phyloP scores from a whole-genome alignment of 2,888 invertebrate species.

The Balanococcus diminutus region DNA sequence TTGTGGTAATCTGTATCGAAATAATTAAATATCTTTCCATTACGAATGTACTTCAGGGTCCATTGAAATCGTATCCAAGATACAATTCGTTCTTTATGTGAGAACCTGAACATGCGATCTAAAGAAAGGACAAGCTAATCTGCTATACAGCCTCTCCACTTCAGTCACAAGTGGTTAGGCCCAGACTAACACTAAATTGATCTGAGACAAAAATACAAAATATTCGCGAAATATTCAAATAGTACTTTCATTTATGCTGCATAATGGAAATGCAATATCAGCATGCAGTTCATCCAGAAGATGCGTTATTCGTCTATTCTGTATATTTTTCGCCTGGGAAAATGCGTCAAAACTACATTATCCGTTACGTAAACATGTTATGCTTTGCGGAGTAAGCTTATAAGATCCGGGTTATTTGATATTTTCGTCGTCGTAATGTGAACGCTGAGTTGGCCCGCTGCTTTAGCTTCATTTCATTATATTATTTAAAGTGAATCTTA shows the following conservation, averaged over 20 bases:
- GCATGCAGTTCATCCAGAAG: background rate
- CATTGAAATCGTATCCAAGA: background rate
- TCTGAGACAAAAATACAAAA: too few relatives aligned
- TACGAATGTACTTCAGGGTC: slow-evolving; percentile 7
- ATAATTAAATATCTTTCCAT: slow-evolving; percentile 36
- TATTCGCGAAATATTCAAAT: background rate
- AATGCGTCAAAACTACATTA: slow-evolving; percentile 6
- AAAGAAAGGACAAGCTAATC: too few relatives aligned
- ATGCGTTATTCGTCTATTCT: background rate
- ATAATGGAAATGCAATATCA: background rate
- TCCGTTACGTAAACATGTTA: slow-evolving; percentile 30
- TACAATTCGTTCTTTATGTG: background rate
- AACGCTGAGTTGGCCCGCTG: background rate
- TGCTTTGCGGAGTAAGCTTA: background rate
- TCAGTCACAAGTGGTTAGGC: too few relatives aligned
- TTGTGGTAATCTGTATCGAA: slow-evolving; percentile 17
- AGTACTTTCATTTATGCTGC: background rate
- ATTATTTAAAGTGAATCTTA: background rate
- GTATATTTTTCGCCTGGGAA: background rate
- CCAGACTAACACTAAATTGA: too few relatives aligned
- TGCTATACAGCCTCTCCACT: too few relatives aligned
- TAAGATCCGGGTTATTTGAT: slow-evolving; percentile 21
- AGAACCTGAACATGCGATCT: background rate
- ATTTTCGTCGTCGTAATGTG: slow-evolving; percentile 23
- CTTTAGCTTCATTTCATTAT: background rate